phyloP scores from a whole-genome alignment of 1,140 invertebrate species.

The Planococcus citri region DNA sequence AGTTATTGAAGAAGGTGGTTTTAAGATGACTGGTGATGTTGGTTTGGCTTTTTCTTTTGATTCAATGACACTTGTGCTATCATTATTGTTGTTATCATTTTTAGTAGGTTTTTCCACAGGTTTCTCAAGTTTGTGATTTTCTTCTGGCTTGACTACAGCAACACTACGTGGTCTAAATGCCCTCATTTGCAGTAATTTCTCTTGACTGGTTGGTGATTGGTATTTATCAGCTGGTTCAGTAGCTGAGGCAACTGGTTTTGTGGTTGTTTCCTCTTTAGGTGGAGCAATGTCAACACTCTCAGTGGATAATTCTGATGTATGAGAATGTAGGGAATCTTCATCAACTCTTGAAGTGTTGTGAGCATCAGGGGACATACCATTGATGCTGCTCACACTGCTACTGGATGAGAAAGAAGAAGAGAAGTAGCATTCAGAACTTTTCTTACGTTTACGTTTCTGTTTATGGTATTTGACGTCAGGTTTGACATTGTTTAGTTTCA shows the following conservation, averaged over 20 bases:
- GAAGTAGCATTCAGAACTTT: neutral
- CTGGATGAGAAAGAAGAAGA: constrained; percentile 8
- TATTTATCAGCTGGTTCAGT: neutral
- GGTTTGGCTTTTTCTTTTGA: constrained; percentile 7
- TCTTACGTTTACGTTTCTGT: constrained; percentile 15
- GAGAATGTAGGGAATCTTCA: neutral
- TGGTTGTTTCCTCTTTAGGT: neutral
- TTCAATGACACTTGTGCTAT: neutral
- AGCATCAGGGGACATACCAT: neutral
- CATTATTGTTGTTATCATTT: constrained; percentile 11
- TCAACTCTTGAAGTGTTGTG: neutral
- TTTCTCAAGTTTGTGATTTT: constrained; percentile 13
- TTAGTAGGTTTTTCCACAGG: constrained; percentile 8
- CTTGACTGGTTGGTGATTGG: constrained; percentile 24
- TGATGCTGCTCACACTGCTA: neutral
- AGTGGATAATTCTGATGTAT: neutral
- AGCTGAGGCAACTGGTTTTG: neutral
- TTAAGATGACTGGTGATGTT: neutral
- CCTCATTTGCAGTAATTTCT: constrained; percentile 28
- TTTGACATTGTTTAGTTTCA: constrained; percentile 29
- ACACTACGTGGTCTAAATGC: constrained; percentile 26
- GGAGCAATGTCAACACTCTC: neutral
- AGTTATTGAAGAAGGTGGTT: constrained; percentile 28
- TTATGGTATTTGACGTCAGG: constrained; percentile 21
- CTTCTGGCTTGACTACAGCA: constrained; percentile 21